phyloP scores from a whole-genome alignment of 2,113 vertebrate species.

The Hemichromis elongatus region DNA sequence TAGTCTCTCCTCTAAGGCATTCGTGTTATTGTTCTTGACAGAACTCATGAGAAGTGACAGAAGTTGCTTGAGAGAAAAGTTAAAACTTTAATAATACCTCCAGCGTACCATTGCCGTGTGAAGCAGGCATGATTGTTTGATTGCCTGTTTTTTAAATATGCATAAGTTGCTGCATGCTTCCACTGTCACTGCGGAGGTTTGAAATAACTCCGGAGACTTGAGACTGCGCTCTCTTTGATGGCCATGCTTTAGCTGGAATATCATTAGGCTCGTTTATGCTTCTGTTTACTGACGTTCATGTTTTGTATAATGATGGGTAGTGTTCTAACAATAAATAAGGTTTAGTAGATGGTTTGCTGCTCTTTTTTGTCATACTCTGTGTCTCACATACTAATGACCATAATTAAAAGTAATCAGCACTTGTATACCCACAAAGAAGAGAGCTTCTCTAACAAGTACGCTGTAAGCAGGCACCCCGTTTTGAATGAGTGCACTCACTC shows the following conservation, averaged over 20 bases:
- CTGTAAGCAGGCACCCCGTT: not conserved
- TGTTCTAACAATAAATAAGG: not conserved
- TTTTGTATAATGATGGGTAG: slow-evolving; percentile 14
- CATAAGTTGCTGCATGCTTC: not conserved
- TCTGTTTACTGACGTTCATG: slow-evolving; percentile 1
- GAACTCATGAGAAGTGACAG: not conserved
- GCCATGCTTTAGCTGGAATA: not conserved
- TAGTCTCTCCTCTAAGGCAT: not conserved
- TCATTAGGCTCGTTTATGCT: not conserved
- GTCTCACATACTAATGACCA: slow-evolving; percentile 9
- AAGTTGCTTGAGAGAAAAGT: not conserved
- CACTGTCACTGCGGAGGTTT: not conserved
- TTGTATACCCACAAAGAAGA: not conserved
- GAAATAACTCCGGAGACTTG: not conserved
- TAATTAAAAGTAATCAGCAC: slow-evolving; percentile 15
- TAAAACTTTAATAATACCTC: not conserved
- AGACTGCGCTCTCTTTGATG: not conserved
- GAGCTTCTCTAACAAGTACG: not conserved
- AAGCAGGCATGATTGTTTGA: not conserved
- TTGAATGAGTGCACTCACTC: not conserved
- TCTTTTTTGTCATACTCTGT: not conserved
- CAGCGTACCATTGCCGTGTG: not conserved
- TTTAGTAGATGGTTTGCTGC: slow-evolving; percentile 16
- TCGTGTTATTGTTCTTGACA: not conserved
- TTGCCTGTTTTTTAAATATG: not conserved